Conservation (phyloP, 2,888 invertebrate genomes). For the Epirrhoe alternata region DNA sequence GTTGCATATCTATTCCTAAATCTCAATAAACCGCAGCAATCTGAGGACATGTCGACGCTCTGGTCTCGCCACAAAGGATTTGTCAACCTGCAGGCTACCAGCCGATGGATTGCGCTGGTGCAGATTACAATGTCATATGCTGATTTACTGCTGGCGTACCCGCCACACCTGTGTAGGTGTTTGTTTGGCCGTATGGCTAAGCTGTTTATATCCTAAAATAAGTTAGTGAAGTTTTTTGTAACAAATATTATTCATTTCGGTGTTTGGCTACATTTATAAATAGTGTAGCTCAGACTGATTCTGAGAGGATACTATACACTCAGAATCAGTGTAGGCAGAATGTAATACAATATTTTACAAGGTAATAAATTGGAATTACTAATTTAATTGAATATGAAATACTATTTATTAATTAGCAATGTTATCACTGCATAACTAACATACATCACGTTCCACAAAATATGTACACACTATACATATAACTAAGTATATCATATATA, state of each 20-base stretch:
- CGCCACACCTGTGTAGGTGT: slow-evolving; percentile 1
- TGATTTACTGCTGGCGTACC: slow-evolving; percentile 25
- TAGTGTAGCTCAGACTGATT: too few species aligned
- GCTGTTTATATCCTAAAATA: neutral
- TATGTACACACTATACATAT: neutral
- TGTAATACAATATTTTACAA: too few species aligned
- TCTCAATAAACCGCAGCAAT: slow-evolving; percentile 48
- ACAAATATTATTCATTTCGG: too few species aligned
- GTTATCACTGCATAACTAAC: neutral
- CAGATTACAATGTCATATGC: slow-evolving; percentile 29
- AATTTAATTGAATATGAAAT: too few species aligned
- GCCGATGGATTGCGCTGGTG: slow-evolving; percentile 26
- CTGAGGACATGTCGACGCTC: slow-evolving; percentile 50
- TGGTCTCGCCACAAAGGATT: slow-evolving; percentile 54
- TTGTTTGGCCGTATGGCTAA: neutral
- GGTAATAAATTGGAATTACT: too few species aligned
- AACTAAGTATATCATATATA: neutral
- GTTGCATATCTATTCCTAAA: neutral
- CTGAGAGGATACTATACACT: too few species aligned
- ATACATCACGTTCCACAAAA: neutral
- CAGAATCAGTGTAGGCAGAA: too few species aligned
- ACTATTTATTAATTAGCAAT: neutral
- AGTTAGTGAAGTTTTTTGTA: neutral
- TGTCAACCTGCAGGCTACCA: slow-evolving; percentile 47
- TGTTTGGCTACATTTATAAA: too few species aligned